Percentiles rank a stretch among this genome's conserved stretches.
Conservation (phyloP, 2,113 vertebrate species). For the Telmatochromis sp. region DNA sequence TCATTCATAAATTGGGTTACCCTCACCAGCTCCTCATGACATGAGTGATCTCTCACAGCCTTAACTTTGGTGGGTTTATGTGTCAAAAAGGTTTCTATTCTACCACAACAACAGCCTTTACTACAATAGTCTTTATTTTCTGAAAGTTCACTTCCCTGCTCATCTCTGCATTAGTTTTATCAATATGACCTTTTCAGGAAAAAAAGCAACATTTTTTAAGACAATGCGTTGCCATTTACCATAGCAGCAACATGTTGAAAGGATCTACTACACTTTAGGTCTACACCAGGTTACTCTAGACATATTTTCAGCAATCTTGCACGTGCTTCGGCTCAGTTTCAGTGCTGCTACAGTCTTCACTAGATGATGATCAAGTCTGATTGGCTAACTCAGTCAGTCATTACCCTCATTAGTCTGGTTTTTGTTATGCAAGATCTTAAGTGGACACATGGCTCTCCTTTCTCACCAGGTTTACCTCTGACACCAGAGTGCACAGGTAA, state of each 20-base stretch:
- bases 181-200: neutral
- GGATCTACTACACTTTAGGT: neutral
- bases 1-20: neutral
- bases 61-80: neutral
- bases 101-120: neutral
- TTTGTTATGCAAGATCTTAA: rapidly evolving
- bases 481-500: neutral
- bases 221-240: neutral
- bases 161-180: neutral
- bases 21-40: neutral
- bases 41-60: neutral
- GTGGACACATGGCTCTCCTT: neutral
- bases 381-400: neutral
- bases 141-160: neutral
- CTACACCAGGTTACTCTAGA: neutral
- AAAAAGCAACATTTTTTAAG: neutral
- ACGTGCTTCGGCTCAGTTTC: rapidly evolving
- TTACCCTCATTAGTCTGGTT: neutral
- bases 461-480: neutral
- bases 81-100: neutral
- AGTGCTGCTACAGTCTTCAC: neutral
- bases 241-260: neutral
- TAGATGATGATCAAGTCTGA: neutral
- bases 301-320: neutral
- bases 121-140: rapidly evolving